Evolutionary conservation across 2,888 invertebrate genomes (phyloP).

Genomic region (Callinectes sapidus): DNA sequence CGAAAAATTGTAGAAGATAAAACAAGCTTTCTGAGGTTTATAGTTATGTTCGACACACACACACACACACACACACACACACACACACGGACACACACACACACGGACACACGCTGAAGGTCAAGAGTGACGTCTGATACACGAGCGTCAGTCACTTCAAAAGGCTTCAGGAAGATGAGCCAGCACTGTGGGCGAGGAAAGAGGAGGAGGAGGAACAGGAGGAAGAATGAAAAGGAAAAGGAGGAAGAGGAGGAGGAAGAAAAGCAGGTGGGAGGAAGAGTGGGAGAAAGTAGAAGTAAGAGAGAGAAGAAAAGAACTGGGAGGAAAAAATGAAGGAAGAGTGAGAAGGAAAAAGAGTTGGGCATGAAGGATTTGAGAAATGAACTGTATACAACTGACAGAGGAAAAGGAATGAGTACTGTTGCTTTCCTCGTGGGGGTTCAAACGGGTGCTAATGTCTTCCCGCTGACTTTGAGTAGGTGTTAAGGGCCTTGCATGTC

Average conservation of each 20-base stretch:
- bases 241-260: neutral
- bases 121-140: neutral
- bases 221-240: neutral
- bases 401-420: neutral
- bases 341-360: neutral
- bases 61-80: constrained; percentile 22
- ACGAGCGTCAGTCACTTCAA: neutral
- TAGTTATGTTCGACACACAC: neutral
- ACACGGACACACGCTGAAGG: neutral
- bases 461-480: neutral
- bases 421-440: neutral
- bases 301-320: neutral
- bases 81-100: constrained; percentile 19
- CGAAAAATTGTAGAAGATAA: neutral
- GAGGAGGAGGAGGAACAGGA: neutral
- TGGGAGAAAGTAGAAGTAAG: neutral
- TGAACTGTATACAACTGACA: neutral
- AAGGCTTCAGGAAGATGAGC: neutral
- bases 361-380: neutral
- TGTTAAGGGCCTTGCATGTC: neutral
- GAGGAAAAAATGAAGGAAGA: neutral
- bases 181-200: neutral
- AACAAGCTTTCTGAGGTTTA: neutral
- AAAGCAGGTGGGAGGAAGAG: neutral
- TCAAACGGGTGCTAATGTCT: neutral